Evolutionary conservation across 2,113 vertebrate species (phyloP).

Genomic region (Periophthalmus modestus): DNA sequence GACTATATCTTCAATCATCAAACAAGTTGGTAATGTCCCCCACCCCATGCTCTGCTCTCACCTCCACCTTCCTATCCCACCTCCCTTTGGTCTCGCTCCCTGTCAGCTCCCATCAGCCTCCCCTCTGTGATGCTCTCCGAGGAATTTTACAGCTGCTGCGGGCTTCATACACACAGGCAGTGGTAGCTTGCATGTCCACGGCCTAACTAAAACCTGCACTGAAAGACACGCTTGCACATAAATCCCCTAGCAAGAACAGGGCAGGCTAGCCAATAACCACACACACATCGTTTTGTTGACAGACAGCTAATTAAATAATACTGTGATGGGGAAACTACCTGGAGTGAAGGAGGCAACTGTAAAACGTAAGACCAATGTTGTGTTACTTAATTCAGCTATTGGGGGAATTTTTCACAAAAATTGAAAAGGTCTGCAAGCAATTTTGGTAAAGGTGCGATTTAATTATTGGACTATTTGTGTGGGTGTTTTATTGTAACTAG

Average conservation of each 20-base stretch:
- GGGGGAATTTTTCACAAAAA: conserved; percentile 3
- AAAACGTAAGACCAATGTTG: conserved; percentile 5
- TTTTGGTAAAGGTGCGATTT: not conserved
- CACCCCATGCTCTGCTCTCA: conserved; percentile 36
- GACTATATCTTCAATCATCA: conserved; percentile 54
- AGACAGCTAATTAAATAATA: conserved; percentile 57
- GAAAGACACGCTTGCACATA: conserved; percentile 26
- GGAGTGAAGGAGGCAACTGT: conserved; percentile 4
- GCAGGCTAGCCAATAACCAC: conserved; percentile 23
- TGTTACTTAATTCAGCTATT: not conserved
- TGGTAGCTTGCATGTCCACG: conserved; percentile 18
- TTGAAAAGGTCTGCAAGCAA: no score
- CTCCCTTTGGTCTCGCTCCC: conserved; percentile 54
- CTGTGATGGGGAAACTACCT: conserved; percentile 39
- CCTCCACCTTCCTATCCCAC: conserved; percentile 61
- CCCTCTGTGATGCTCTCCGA: conserved; percentile 64
- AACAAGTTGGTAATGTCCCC: conserved; percentile 38
- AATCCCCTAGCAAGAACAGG: conserved; percentile 23
- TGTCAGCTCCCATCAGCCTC: conserved; percentile 71
- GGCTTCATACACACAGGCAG: conserved; percentile 35
- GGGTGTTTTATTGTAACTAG: not conserved
- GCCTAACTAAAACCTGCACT: conserved; percentile 8
- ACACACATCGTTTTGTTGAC: conserved; percentile 30
- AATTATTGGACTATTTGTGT: not conserved
- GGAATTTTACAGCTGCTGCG: conserved; percentile 73